Conservation (phyloP, 2,888 invertebrate species). For the Caenorhabditis auriculariae region DNA sequence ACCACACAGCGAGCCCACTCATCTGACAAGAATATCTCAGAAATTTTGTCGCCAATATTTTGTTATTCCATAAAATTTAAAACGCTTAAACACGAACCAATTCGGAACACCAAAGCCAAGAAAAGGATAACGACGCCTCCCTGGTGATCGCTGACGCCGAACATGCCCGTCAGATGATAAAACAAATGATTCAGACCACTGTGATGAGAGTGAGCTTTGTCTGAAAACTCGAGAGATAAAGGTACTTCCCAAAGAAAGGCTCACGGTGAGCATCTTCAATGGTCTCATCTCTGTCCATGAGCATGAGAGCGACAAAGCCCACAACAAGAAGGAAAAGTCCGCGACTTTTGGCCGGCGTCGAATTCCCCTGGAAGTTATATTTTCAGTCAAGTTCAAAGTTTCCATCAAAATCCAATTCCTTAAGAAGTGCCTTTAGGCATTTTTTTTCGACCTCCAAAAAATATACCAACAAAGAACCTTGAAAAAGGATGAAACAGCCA, state of each 20-base stretch:
- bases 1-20: too few species aligned
- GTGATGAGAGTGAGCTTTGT: constrained; percentile 66
- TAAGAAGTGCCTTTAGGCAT: background rate
- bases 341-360: constrained; percentile 65
- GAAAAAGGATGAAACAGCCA: constrained; percentile 67
- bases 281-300: constrained; percentile 68
- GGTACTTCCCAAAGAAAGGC: constrained; percentile 40
- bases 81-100: constrained; percentile 28
- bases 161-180: constrained; percentile 66
- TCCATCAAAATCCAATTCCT: too few species aligned
- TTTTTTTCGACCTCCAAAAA: background rate
- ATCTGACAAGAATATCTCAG: too few species aligned
- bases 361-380: constrained; percentile 7
- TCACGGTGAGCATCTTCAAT: constrained; percentile 64
- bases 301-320: constrained; percentile 67
- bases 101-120: constrained; percentile 65
- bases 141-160: constrained; percentile 70
- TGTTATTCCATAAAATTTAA: too few species aligned
- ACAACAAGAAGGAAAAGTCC: constrained; percentile 65
- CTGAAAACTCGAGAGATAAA: constrained; percentile 34
- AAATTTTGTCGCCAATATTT: too few species aligned
- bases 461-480: constrained; percentile 31
- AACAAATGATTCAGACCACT: constrained; percentile 67
- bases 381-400: background rate
- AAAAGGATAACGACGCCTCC: constrained; percentile 68